Evolutionary conservation across 2,797 vertebrate species (phyloP), one percentile per base, ranked within the genome.

Genomic region (Melanotaenia nigrans): DNA sequence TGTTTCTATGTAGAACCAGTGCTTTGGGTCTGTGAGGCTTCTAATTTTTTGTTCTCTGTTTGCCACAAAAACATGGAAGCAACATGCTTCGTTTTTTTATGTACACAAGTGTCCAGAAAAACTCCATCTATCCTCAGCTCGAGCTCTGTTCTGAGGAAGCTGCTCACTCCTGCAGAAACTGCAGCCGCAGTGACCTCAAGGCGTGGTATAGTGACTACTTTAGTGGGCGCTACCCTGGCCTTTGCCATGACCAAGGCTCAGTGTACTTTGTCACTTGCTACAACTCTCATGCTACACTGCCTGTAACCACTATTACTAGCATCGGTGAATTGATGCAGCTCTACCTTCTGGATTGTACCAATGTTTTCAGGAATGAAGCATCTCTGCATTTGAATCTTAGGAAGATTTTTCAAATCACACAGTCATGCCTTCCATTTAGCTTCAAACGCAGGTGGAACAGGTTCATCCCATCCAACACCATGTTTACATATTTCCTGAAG

Each of bases 41-140:
- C 49, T 61, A 1, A 71, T 62, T 56, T 38, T 71, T 3, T 62
- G 68, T 0, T 62, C 14, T 24, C 36, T 25, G 25, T 25, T 25
- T 25, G 25, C 25, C 25, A 61, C 47, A 2, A 70, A 61, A 5
- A 54, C 35, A 42, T 70, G 68, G 54, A 70, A 70, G 7, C 25
- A 7, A 0, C 47, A 7, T 1, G 58, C 57, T 1, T 61, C 18
- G 32, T n/a, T 69, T 69, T 8, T 22, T 22, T 12, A 69, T 69
- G 35, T 61, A 69, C 2, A 24, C 47, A 0, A 61, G 10, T 0
- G 55, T 0, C 0, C 33, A 38, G n/a, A 33, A 33, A 33, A 33
- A 33, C 32, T 33, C 32, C 32, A 33, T 33, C 32, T 33, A 33
- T 33, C 32, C 32, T 33, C 32, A 33, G 32, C 2, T 60, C 0